A percentile compares a stretch with the other conserved stretches of the same genome.
Conservation (phyloP, 2,797 vertebrate species). For the Centropyge bicolor region DNA sequence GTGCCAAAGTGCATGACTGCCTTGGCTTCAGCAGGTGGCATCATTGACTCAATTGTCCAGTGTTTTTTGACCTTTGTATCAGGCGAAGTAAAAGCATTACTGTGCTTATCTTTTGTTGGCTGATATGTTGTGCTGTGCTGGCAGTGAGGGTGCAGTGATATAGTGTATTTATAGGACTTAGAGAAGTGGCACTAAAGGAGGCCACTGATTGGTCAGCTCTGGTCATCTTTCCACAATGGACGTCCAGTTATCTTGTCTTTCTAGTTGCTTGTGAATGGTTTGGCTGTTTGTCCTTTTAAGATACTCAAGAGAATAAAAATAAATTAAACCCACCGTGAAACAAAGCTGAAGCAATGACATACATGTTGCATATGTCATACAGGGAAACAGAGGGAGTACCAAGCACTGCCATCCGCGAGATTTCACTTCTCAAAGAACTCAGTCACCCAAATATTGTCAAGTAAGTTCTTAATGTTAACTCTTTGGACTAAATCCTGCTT, state of each 20-base stretch:
- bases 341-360: no score
- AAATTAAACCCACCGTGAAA: neutral
- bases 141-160: neutral
- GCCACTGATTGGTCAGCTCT: neutral
- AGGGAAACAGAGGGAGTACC: slow-evolving; percentile 96
- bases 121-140: neutral
- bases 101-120: neutral
- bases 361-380: no score
- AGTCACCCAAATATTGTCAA: slow-evolving; percentile 96
- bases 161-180: neutral
- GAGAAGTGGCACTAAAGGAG: neutral
- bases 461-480: slow-evolving; percentile 81
- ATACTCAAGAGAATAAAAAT: neutral
- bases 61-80: slow-evolving; percentile 10
- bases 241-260: neutral
- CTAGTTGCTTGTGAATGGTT: neutral
- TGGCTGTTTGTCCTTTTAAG: neutral
- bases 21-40: slow-evolving; percentile 14
- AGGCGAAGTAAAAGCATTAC: neutral
- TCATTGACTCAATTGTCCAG: neutral
- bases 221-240: neutral
- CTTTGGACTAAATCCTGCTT: neutral
- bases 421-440: slow-evolving; percentile 95
- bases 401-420: slow-evolving; percentile 95
- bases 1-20: neutral